phyloP scores from a whole-genome alignment of 2,888 invertebrate species.

The Thecocarcelia acutangulata region DNA sequence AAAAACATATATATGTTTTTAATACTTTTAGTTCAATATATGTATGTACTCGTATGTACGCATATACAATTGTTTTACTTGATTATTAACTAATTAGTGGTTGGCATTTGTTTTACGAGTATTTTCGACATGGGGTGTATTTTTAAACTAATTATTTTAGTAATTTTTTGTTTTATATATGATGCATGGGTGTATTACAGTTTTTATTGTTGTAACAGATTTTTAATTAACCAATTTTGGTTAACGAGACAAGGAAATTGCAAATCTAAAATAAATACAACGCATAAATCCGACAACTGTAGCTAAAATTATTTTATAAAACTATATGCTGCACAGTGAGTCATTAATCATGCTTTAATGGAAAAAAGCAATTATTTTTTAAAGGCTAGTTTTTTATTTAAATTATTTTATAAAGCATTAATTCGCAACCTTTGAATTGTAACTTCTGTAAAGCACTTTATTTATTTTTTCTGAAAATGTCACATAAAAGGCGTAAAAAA shows the following conservation, averaged over 20 bases:
- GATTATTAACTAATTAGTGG: slow-evolving; percentile 27
- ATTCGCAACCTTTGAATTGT: too few relatives aligned
- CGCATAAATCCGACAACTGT: slow-evolving; percentile 6
- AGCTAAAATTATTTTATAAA: slow-evolving; percentile 23
- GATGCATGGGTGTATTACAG: slow-evolving; percentile 38
- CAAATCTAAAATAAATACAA: slow-evolving; percentile 10
- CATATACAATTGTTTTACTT: slow-evolving; percentile 39
- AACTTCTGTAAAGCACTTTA: not conserved
- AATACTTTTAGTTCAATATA: not conserved
- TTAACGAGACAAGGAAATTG: slow-evolving; percentile 68
- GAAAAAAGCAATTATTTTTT: slow-evolving; percentile 8
- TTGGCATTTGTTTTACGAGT: slow-evolving; percentile 30
- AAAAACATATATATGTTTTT: not conserved
- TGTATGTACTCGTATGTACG: not conserved
- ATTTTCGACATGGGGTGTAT: slow-evolving; percentile 39
- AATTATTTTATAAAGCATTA: not conserved
- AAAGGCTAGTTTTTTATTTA: slow-evolving; percentile 17
- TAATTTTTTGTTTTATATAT: slow-evolving; percentile 3
- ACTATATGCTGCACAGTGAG: slow-evolving; percentile 3
- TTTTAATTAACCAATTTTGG: slow-evolving; percentile 67
- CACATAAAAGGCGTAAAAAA: too few relatives aligned
- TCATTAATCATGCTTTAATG: slow-evolving; percentile 26
- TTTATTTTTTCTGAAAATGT: too few relatives aligned
- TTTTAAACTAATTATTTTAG: slow-evolving; percentile 38
- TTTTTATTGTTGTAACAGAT: slow-evolving; percentile 48